Evolutionary conservation across 1,140 invertebrate species (phyloP).

Genomic region (Sycophila sp.): DNA sequence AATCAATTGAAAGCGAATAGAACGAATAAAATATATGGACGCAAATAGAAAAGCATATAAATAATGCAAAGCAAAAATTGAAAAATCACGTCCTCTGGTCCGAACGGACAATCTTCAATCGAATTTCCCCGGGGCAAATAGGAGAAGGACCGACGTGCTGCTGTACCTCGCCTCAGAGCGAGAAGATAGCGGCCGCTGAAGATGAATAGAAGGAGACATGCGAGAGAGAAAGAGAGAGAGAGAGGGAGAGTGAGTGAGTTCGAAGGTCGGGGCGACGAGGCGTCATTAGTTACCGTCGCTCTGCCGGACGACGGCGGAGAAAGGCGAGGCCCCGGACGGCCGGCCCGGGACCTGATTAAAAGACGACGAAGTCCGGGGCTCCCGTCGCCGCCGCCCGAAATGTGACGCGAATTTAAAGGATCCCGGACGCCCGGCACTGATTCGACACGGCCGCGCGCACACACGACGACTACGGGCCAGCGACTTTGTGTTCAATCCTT

Average conservation of each 20-base stretch:
- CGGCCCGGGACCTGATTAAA: not conserved
- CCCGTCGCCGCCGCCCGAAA: slow-evolving; percentile 49
- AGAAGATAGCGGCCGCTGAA: not conserved
- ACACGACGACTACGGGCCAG: not conserved
- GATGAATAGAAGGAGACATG: slow-evolving; percentile 34
- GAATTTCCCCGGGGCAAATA: no score
- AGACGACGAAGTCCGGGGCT: no score
- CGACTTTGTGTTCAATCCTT: not conserved
- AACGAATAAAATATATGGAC: no score
- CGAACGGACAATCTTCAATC: no score
- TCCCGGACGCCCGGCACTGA: no score
- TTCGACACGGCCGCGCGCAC: not conserved
- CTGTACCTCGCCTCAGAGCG: no score
- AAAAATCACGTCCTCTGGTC: no score
- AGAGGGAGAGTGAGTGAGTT: slow-evolving; percentile 40
- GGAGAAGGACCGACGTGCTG: no score
- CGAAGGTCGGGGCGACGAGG: slow-evolving; percentile 39
- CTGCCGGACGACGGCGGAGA: slow-evolving; percentile 50
- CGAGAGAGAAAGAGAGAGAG: slow-evolving; percentile 40
- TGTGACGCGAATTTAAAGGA: slow-evolving; percentile 66
- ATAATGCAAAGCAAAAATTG: no score
- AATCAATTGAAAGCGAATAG: no score
- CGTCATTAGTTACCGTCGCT: slow-evolving; percentile 63
- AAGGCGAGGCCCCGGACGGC: slow-evolving; percentile 29
- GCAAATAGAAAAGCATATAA: no score